phyloP scores from a whole-genome alignment of 2,113 vertebrate species.

The Ivindomyrus marchei region DNA sequence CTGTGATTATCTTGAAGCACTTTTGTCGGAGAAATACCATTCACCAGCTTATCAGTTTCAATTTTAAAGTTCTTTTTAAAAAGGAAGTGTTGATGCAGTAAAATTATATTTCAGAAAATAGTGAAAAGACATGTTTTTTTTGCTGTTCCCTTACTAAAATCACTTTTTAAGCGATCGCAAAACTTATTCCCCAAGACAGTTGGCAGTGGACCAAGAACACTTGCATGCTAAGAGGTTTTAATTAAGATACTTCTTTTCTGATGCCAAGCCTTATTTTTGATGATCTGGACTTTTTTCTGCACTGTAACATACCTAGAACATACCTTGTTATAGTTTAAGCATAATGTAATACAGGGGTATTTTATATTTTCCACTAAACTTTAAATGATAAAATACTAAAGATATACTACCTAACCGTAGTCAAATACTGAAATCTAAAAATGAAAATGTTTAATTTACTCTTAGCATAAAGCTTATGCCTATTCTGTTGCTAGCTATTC shows the following conservation, averaged over 20 bases:
- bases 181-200: background rate
- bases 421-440: background rate
- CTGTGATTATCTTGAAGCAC: background rate
- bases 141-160: background rate
- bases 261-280: background rate
- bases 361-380: background rate
- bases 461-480: conserved; percentile 38
- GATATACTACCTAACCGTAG: background rate
- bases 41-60: background rate
- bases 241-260: background rate
- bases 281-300: background rate
- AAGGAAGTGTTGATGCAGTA: background rate
- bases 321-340: background rate
- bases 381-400: background rate
- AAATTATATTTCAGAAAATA: background rate
- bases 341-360: background rate
- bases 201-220: background rate
- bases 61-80: background rate
- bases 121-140: background rate
- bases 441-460: conserved; percentile 16
- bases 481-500: conserved; percentile 36
- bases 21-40: background rate
- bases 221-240: background rate
- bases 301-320: background rate
- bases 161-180: background rate